Percentiles rank a stretch among this genome's conserved stretches.
phyloP scores from a whole-genome alignment of 2,113 vertebrate species.

The Panthera leo region DNA sequence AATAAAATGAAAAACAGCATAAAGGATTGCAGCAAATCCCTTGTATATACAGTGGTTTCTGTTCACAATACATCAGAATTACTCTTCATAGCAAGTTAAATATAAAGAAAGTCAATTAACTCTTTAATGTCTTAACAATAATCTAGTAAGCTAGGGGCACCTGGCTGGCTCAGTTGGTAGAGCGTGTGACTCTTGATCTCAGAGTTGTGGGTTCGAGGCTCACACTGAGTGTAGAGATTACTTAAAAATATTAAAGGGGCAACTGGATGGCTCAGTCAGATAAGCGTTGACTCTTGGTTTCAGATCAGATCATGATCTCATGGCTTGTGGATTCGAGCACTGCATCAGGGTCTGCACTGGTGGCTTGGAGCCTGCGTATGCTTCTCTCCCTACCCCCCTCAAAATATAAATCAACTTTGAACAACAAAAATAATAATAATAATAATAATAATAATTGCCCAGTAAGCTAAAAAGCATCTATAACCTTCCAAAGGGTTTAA shows the following conservation, averaged over 20 bases:
- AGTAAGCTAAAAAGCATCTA: background rate
- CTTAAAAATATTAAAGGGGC: background rate
- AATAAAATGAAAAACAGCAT: background rate
- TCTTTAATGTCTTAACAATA: background rate
- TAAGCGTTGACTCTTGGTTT: too few species aligned
- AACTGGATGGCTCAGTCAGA: too few species aligned
- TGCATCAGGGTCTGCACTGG: too few species aligned
- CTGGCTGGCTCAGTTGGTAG: background rate
- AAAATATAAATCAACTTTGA: too few species aligned
- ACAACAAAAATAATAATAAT: too few species aligned
- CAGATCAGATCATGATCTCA: too few species aligned
- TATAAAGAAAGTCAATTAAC: background rate
- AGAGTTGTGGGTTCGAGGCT: background rate
- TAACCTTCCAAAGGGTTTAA: background rate
- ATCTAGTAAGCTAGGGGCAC: background rate
- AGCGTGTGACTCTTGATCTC: background rate
- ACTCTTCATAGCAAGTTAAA: background rate
- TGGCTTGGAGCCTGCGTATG: too few species aligned
- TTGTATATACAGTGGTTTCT: background rate
- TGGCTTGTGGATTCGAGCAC: too few species aligned
- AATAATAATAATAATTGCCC: background rate
- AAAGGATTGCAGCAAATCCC: background rate
- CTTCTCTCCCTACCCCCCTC: too few species aligned
- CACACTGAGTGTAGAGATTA: background rate
- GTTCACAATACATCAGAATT: background rate